phyloP scores from a whole-genome alignment of 2,888 invertebrate species.

The Hemistola chrysoprasaria region DNA sequence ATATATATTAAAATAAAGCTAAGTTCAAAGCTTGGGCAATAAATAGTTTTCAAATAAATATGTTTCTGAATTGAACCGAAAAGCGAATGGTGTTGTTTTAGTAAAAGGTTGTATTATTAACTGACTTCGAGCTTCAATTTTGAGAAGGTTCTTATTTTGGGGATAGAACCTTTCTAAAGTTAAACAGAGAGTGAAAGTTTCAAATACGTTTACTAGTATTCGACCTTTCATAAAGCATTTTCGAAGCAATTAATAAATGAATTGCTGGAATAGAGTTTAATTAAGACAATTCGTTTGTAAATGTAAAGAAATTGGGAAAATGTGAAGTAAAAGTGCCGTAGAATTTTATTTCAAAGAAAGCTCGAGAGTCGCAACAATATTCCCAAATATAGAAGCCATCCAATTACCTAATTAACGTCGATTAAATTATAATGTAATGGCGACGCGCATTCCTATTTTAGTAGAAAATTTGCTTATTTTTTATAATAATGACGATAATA shows the following conservation, averaged over 20 bases:
- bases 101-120: slow-evolving; percentile 2
- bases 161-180: slow-evolving; percentile 4
- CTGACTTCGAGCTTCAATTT: background rate
- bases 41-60: background rate
- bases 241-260: slow-evolving; percentile 14
- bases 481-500: too few relatives aligned
- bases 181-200: slow-evolving; percentile 7
- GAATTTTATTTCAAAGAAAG: slow-evolving; percentile 9
- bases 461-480: too few relatives aligned
- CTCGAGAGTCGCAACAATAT: too few relatives aligned
- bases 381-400: too few relatives aligned
- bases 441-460: too few relatives aligned
- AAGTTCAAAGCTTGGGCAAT: background rate
- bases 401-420: too few relatives aligned
- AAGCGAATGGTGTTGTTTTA: slow-evolving; percentile 1
- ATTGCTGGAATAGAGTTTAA: slow-evolving; percentile 23
- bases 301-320: background rate
- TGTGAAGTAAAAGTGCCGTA: too few relatives aligned
- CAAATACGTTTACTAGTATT: slow-evolving; percentile 16
- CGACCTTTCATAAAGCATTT: slow-evolving; percentile 14
- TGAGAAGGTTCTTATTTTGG: slow-evolving; percentile 3
- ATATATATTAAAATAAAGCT: background rate
- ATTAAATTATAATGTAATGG: too few relatives aligned
- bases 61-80: background rate
- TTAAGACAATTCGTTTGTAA: slow-evolving; percentile 11